phyloP scores from a whole-genome alignment of 1,140 invertebrate species.

The Apolygus lucorum region DNA sequence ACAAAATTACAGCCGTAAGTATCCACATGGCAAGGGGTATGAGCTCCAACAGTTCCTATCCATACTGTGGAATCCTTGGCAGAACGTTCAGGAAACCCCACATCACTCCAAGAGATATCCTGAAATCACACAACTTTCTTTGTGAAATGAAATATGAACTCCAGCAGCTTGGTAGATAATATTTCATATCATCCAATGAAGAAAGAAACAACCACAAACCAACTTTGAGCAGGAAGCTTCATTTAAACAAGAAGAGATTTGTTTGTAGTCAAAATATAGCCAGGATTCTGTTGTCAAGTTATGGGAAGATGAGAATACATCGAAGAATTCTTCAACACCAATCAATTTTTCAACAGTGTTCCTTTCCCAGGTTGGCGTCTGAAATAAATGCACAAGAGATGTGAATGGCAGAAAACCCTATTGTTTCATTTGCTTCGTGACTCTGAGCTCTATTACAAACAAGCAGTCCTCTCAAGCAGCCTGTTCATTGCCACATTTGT shows the following conservation, averaged over 20 bases:
- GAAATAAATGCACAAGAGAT: too few relatives aligned
- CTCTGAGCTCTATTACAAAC: too few relatives aligned
- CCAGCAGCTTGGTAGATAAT: not conserved
- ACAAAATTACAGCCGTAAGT: slow-evolving; percentile 91
- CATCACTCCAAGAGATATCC: slow-evolving; percentile 60
- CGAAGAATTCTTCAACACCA: slow-evolving; percentile 54
- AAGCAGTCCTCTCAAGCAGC: too few relatives aligned
- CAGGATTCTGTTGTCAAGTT: slow-evolving; percentile 42
- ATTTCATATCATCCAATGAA: not conserved
- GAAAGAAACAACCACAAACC: not conserved
- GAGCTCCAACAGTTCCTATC: slow-evolving; percentile 78
- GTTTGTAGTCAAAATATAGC: slow-evolving; percentile 80
- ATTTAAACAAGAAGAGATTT: slow-evolving; percentile 60
- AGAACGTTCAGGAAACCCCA: slow-evolving; percentile 63
- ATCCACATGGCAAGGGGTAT: slow-evolving; percentile 90
- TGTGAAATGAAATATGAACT: slow-evolving; percentile 22
- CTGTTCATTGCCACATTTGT: too few relatives aligned
- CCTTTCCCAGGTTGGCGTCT: slow-evolving; percentile 68
- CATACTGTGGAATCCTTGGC: slow-evolving; percentile 72
- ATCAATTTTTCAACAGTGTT: slow-evolving; percentile 46
- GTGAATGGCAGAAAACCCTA: too few relatives aligned
- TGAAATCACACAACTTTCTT: slow-evolving; percentile 37
- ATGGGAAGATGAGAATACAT: slow-evolving; percentile 33
- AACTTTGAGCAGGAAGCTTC: slow-evolving; percentile 38
- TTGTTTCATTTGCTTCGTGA: too few relatives aligned